A percentile compares a stretch with the other conserved stretches of the same genome.
These are phyloP conservation scores for Hyperoodon ampullatus DNA, from an alignment of 2,113 vertebrate genomes.

Conservation along the genomic window DNA sequence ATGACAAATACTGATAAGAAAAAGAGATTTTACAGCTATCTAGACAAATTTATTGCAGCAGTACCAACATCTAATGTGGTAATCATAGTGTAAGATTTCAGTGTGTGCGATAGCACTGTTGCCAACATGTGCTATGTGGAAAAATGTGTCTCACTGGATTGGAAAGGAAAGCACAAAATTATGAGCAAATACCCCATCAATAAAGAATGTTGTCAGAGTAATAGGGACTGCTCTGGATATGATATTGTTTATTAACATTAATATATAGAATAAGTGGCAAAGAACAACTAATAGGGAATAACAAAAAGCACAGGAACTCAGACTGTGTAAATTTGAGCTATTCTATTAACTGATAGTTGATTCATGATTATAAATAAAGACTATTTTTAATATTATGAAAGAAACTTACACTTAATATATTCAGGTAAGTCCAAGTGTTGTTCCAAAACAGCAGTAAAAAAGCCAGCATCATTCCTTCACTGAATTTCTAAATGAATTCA, in stretches of 20 bases:
- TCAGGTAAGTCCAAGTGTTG: neutral
- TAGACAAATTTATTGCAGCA: constrained; percentile 15
- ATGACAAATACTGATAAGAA: constrained; percentile 44
- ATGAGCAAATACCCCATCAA: neutral
- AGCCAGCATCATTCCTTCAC: neutral
- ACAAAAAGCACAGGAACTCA: neutral
- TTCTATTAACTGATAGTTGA: neutral
- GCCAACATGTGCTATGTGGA: neutral
- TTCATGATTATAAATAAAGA: neutral
- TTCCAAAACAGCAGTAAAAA: neutral
- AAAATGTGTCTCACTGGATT: neutral
- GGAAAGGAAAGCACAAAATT: neutral
- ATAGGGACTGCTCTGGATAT: neutral
- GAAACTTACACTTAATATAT: neutral
- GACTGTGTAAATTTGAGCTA: neutral
- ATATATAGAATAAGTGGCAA: neutral
- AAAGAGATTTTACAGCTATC: constrained; percentile 37
- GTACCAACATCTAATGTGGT: neutral
- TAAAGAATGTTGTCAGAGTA: neutral
- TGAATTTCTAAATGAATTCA: neutral
- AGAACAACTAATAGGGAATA: neutral
- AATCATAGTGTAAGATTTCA: constrained; percentile 2
- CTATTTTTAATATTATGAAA: neutral
- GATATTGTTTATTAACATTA: neutral
- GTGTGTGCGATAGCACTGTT: neutral